Conservation (phyloP, 2,888 invertebrate species). For the Oithona nana region DNA sequence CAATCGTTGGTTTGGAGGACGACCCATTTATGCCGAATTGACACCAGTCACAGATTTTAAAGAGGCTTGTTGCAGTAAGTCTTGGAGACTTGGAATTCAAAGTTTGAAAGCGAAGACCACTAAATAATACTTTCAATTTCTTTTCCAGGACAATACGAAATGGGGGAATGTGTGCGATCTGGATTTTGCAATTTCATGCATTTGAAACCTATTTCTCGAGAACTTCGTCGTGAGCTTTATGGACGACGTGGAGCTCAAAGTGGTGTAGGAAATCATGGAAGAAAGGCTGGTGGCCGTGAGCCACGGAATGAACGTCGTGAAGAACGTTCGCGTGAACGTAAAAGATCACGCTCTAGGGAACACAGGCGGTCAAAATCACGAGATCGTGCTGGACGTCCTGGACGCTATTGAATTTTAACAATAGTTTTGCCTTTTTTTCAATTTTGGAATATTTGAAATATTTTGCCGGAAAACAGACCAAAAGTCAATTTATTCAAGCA, state of each 20-base stretch:
- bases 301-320: constrained; percentile 22
- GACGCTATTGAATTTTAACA: constrained; percentile 36
- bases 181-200: constrained; percentile 99
- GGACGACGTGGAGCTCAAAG: constrained; percentile 31
- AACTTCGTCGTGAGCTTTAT: constrained; percentile 55
- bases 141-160: constrained; percentile 65
- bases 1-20: constrained; percentile 96
- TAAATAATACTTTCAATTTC: too few species aligned
- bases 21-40: constrained; percentile 92
- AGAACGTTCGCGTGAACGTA: constrained; percentile 28
- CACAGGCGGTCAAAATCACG: not conserved
- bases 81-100: too few species aligned
- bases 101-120: too few species aligned
- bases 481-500: not conserved
- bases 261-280: constrained; percentile 21
- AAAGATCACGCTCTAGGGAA: constrained; percentile 7
- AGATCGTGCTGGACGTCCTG: constrained; percentile 31
- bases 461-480: too few species aligned
- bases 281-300: not conserved
- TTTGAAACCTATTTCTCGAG: constrained; percentile 89
- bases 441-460: too few species aligned
- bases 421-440: too few species aligned
- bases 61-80: constrained; percentile 79
- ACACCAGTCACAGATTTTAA: constrained; percentile 98
- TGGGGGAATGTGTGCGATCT: constrained; percentile 50